Evolutionary conservation across 2,113 vertebrate species (phyloP).

Genomic region (Bubo scandiacus): DNA sequence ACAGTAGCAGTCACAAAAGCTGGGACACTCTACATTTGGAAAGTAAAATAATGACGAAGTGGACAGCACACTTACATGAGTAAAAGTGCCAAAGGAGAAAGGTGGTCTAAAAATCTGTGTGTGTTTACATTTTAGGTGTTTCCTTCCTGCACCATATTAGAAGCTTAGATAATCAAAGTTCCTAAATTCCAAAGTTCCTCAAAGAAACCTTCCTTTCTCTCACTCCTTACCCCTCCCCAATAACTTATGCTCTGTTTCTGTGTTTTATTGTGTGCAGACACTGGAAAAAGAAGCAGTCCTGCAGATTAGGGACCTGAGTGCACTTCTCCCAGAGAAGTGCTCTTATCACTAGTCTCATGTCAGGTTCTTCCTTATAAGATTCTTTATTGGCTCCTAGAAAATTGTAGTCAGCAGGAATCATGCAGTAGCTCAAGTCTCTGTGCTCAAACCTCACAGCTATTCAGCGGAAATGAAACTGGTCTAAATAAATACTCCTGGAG

Average conservation of each 20-base stretch:
- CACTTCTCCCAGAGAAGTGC: background rate
- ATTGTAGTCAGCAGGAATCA: background rate
- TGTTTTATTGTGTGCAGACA: background rate
- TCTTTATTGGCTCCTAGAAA: background rate
- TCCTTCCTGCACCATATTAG: background rate
- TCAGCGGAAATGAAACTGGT: background rate
- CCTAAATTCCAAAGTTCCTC: background rate
- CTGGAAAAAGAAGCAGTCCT: background rate
- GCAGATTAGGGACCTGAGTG: background rate
- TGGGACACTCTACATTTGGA: background rate
- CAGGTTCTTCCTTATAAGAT: background rate
- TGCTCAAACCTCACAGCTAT: background rate
- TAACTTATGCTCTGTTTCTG: background rate
- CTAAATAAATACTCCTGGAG: background rate
- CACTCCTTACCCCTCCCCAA: background rate
- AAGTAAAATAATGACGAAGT: background rate
- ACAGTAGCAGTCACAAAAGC: background rate
- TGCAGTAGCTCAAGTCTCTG: background rate
- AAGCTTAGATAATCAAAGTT: background rate
- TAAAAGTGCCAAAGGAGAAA: background rate
- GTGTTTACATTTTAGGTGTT: background rate
- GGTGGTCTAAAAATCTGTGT: background rate
- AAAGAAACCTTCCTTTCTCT: background rate
- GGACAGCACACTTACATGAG: background rate
- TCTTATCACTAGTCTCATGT: background rate